A percentile compares a stretch with the other conserved stretches of the same genome.
Conservation (phyloP, 2,797 vertebrate species). For the Hydrophis major region DNA sequence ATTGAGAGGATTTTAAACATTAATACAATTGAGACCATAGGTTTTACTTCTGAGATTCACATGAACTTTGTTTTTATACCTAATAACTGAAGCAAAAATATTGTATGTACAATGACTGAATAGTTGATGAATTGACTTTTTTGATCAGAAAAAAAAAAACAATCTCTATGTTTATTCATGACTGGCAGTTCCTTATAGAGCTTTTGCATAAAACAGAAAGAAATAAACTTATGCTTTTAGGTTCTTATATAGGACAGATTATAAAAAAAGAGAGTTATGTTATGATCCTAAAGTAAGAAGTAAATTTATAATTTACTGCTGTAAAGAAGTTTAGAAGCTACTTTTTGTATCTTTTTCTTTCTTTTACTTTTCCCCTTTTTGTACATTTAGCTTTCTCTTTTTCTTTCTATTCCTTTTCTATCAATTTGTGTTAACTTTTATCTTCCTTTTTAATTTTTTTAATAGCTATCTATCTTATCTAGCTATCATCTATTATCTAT, state of each 20-base stretch:
- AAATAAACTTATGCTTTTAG: too few relatives aligned
- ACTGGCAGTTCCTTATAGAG: too few relatives aligned
- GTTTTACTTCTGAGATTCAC: neutral
- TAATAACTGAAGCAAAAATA: neutral
- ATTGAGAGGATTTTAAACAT: neutral
- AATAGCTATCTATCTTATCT: neutral
- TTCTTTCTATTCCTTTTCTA: neutral
- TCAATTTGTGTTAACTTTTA: neutral
- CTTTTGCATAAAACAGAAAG: too few relatives aligned
- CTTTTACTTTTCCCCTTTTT: neutral
- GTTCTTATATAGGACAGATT: too few relatives aligned
- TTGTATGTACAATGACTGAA: neutral
- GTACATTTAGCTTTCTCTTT: neutral
- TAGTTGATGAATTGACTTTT: neutral
- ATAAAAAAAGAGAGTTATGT: too few relatives aligned
- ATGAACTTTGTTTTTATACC: neutral
- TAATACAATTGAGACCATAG: neutral
- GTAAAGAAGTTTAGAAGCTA: too few relatives aligned
- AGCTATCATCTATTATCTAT: neutral
- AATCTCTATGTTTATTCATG: neutral
- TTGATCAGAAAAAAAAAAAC: neutral
- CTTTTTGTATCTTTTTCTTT: neutral
- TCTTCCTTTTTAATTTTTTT: neutral
- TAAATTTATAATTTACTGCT: too few relatives aligned
- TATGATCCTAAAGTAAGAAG: too few relatives aligned